These are phyloP conservation scores for Hemibagrus guttatus DNA, from an alignment of 2,797 vertebrate species.

Conservation along the genomic window DNA sequence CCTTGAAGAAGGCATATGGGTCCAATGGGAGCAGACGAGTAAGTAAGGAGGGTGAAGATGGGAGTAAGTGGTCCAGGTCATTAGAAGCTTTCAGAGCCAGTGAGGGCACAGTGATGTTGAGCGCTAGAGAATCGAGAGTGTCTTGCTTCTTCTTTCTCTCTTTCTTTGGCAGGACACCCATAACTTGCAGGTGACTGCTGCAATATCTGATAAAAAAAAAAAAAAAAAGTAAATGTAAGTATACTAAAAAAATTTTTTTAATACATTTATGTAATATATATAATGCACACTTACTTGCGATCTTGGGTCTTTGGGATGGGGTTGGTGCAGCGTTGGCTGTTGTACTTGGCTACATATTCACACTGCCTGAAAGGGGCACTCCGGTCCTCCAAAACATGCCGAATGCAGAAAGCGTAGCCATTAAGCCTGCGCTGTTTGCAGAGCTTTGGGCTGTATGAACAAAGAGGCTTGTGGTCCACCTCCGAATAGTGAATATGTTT, in stretches of 20 bases:
- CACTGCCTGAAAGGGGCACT: constrained; percentile 99
- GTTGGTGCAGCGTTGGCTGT: constrained; percentile 99
- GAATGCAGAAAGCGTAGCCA: constrained; percentile 99
- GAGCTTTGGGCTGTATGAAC: constrained; percentile 99
- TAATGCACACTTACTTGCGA: constrained; percentile 92
- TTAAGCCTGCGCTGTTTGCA: constrained; percentile 99
- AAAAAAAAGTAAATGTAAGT: background rate
- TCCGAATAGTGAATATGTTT: constrained; percentile 99
- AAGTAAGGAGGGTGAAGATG: constrained; percentile 87
- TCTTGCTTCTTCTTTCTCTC: constrained; percentile 99
- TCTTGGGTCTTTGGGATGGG: constrained; percentile 99
- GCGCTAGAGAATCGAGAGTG: constrained; percentile 90
- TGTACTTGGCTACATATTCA: constrained; percentile 99
- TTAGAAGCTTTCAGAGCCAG: constrained; percentile 93
- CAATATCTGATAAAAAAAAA: constrained; percentile 85
- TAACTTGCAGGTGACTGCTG: constrained; percentile 98
- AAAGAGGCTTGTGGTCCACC: constrained; percentile 99
- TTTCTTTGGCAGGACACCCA: constrained; percentile 99
- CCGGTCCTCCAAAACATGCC: constrained; percentile 98
- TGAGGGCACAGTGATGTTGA: constrained; percentile 94
- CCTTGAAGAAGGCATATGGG: constrained; percentile 93
- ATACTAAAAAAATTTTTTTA: background rate
- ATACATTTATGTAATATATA: background rate
- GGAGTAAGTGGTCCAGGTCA: constrained; percentile 89
- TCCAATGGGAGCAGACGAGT: constrained; percentile 83